Conservation (phyloP, 2,888 invertebrate species). For the Lasioglossum marginatum region DNA sequence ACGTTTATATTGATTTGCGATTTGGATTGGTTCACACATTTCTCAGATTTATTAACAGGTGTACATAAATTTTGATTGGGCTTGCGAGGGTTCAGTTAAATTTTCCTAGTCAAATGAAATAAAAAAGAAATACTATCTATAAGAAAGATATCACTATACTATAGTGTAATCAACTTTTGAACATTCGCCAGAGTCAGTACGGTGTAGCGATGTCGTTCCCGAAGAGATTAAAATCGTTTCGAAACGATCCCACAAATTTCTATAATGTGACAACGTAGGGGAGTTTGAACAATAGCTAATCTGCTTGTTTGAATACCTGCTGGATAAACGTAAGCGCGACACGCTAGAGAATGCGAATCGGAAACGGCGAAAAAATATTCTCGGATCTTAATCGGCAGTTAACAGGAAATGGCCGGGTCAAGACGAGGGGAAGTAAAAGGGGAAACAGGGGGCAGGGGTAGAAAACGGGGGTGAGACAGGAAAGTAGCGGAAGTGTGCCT, state of each 20-base stretch:
- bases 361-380: slow-evolving; percentile 1
- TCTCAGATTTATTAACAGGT: not conserved
- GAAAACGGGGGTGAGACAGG: not conserved
- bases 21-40: not conserved
- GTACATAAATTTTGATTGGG: not conserved
- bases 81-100: no score
- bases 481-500: slow-evolving; percentile 48
- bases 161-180: not conserved
- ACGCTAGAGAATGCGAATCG: not conserved
- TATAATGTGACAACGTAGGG: not conserved
- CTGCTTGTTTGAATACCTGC: not conserved
- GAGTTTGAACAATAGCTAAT: not conserved
- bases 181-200: not conserved
- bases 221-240: not conserved
- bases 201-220: not conserved
- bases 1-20: not conserved
- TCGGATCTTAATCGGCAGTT: slow-evolving; percentile 53
- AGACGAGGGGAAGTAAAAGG: not conserved
- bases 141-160: no score
- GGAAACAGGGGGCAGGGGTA: not conserved
- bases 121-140: no score
- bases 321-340: not conserved
- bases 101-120: not conserved
- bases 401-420: slow-evolving; percentile 16
- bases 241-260: not conserved